Conservation (phyloP, 2,797 vertebrate species). For the Sebastes taczanowskii region DNA sequence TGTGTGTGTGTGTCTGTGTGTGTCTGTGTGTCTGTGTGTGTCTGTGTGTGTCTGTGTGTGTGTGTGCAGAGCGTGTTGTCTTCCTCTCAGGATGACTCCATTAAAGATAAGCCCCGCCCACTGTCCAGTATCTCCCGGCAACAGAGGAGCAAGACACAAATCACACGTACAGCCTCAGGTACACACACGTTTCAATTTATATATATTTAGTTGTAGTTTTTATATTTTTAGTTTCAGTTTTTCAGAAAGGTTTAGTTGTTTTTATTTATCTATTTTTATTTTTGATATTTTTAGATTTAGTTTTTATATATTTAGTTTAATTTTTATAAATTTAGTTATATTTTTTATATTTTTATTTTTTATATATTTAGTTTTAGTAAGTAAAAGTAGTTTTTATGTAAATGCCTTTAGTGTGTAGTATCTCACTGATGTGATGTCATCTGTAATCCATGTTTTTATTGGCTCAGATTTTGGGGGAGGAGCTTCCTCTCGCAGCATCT, state of each 20-base stretch:
- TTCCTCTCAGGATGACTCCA: conserved; percentile 88
- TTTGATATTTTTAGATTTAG: too few species aligned
- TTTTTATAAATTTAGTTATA: too few species aligned
- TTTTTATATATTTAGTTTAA: too few species aligned
- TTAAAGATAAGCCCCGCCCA: conserved; percentile 84
- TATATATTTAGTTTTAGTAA: too few species aligned
- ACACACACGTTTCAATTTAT: background rate
- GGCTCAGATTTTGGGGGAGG: conserved; percentile 85
- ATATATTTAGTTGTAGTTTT: too few species aligned
- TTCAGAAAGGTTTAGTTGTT: too few species aligned
- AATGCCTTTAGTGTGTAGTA: background rate
- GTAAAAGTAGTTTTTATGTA: too few species aligned
- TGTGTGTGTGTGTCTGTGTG: too few species aligned
- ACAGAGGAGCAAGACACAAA: conserved; percentile 89
- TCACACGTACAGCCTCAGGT: conserved; percentile 94
- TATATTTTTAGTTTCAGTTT: too few species aligned
- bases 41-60: background rate
- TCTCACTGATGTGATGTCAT: background rate
- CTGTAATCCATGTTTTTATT: conserved; percentile 1
- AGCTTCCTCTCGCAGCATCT: conserved; percentile 87
- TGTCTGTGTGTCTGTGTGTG: too few species aligned
- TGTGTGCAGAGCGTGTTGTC: conserved; percentile 84
- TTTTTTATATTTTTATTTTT: too few species aligned
- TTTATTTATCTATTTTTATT: too few species aligned
- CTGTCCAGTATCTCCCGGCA: conserved; percentile 87